A percentile compares a stretch with the other conserved stretches of the same genome.
Evolutionary conservation across 2,888 invertebrate species (phyloP).

Genomic region (Cetonia aurata): DNA sequence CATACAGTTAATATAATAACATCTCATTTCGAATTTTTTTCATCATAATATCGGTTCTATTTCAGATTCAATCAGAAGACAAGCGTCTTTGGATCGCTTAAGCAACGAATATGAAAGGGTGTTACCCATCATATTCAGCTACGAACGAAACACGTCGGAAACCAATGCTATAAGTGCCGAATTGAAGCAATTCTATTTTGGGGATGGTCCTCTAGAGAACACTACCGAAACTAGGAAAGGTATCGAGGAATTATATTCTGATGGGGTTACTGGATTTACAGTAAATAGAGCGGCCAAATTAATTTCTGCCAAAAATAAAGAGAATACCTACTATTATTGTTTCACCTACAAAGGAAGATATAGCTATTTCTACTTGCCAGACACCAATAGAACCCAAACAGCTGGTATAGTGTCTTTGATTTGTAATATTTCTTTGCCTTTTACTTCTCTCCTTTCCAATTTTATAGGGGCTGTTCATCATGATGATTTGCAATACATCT

Average conservation of each 20-base stretch:
- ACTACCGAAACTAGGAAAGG: conserved; percentile 57
- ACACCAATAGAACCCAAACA: conserved; percentile 61
- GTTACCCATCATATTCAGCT: conserved; percentile 76
- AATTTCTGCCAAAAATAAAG: conserved; percentile 69
- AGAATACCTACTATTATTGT: conserved; percentile 73
- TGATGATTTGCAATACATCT: conserved; percentile 69
- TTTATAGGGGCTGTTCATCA: conserved; percentile 63
- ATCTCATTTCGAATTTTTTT: too few relatives aligned
- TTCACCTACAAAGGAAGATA: conserved; percentile 74
- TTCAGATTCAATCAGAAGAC: conserved; percentile 13
- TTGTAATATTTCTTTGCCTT: too few relatives aligned
- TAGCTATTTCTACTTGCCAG: conserved; percentile 70
- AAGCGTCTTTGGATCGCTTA: conserved; percentile 6
- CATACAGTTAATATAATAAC: conserved; percentile 68
- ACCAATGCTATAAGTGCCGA: conserved; percentile 69
- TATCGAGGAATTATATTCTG: conserved; percentile 70
- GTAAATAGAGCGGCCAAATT: conserved; percentile 74
- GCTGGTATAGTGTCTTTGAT: conserved; percentile 48
- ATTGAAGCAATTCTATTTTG: conserved; percentile 69
- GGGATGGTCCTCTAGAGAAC: conserved; percentile 63
- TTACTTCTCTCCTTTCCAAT: conserved; percentile 23
- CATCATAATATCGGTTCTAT: not conserved
- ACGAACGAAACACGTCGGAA: conserved; percentile 70
- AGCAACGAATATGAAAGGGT: conserved; percentile 69
- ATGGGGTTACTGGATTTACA: conserved; percentile 72